Evolutionary conservation across 2,888 invertebrate species (phyloP), one percentile per base, ranked within the genome.

Genomic region (Macrophya annulata): DNA sequence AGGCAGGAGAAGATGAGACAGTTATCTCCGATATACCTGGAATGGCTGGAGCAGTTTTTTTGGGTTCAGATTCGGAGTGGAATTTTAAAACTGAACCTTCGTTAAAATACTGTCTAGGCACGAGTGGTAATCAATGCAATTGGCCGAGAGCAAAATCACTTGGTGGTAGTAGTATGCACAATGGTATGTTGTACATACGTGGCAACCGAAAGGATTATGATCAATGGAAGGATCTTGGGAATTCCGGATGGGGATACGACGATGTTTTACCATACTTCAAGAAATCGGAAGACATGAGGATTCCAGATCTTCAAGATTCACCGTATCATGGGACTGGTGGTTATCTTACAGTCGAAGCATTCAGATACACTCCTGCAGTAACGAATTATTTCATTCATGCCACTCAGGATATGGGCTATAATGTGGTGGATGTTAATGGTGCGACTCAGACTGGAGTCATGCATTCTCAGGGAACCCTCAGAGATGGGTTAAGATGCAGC

Each of bases 121-220:
- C 94, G 91, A 91, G 90, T 6, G 91, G 89, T 0, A 87, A 89
- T 0, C 88, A 90, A 5, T 94, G 94, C 85, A 93, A 92, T 84
- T 94, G 94, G 94, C 94, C 94, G 0, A 91, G 95, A 31, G 94
- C 93, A 2, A 95, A 95, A 89, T 94, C 94, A 12, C 87, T 91
- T 0, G 95, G 95, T 0, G 98, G 98, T 0, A 96, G 96, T 17
- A 97, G 97, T 90, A 96, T 96, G 0, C 93, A 98, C 4, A 98
- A 98, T 92, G 98, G 98, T 21, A 98, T 99, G 98, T 94, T 98
- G 86, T 98, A 98, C 90, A 94, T 98, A 0, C 94, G 98, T 84
- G 98, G 98, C 0, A 98, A 98, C 91, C 95, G 95, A 81, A 95
- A 94, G 2, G 98, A 98, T 91, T 98, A 98, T 92, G 97, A 99